These are phyloP conservation scores for Nothobranchius furzeri DNA, from an alignment of 2,113 vertebrate genomes.

Conservation along the genomic window DNA sequence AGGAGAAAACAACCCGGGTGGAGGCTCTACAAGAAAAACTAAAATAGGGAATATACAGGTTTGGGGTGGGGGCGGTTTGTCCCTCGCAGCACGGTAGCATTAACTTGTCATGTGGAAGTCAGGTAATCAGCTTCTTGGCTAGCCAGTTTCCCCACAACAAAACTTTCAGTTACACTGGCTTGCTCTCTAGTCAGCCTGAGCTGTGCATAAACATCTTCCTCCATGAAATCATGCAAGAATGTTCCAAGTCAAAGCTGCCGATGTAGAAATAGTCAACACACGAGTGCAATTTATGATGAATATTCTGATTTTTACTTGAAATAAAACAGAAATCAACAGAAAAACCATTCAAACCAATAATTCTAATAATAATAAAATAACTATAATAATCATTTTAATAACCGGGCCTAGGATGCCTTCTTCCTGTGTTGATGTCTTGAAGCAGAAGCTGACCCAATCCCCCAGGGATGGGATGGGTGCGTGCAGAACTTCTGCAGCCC, in stretches of 20 bases:
- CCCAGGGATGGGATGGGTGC: no score
- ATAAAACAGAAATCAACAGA: background rate
- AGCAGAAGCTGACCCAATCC: no score
- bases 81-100: constrained; percentile 8
- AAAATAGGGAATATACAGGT: constrained; percentile 8
- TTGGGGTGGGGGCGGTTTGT: background rate
- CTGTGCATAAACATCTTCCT: constrained; percentile 49
- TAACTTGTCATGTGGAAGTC: constrained; percentile 51
- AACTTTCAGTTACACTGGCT: constrained; percentile 64
- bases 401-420: background rate
- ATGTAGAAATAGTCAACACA: constrained; percentile 31
- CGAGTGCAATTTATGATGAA: background rate
- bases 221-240: constrained; percentile 26
- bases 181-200: constrained; percentile 31
- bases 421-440: background rate
- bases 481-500: no score
- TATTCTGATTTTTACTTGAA: background rate
- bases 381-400: background rate
- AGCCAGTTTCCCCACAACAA: constrained; percentile 42
- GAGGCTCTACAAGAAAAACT: background rate
- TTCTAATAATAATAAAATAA: background rate
- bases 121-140: constrained; percentile 32
- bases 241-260: constrained; percentile 23
- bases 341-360: no score
- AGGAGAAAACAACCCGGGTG: constrained; percentile 27